These are phyloP conservation scores for Ceryle rudis DNA, from an alignment of 2,797 vertebrate species.

Conservation along the genomic window DNA sequence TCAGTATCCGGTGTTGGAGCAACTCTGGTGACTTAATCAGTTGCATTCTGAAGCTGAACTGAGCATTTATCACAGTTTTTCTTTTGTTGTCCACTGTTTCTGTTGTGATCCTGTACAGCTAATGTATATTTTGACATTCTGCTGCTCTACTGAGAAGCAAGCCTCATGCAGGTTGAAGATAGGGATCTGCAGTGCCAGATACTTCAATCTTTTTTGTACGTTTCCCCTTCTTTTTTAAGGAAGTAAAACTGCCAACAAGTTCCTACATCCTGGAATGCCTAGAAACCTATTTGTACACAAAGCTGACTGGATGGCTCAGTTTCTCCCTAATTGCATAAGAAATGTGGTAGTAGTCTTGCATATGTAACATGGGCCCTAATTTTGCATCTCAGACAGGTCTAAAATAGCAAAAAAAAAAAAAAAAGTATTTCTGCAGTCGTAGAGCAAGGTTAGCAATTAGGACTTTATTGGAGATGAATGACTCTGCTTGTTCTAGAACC, in stretches of 20 bases:
- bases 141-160: background rate
- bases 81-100: background rate
- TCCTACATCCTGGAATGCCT: background rate
- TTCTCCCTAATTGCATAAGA: background rate
- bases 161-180: background rate
- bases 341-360: background rate
- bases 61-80: background rate
- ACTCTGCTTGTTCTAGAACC: background rate
- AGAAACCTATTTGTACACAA: background rate
- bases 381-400: background rate
- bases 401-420: background rate
- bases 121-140: background rate
- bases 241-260: background rate
- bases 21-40: background rate
- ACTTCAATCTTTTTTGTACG: background rate
- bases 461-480: background rate
- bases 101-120: background rate
- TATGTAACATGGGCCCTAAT: rapidly evolving
- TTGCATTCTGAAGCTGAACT: background rate
- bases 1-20: background rate
- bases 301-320: background rate
- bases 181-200: background rate
- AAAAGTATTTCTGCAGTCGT: background rate
- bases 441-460: background rate
- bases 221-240: background rate